A percentile compares a stretch with the other conserved stretches of the same genome.
phyloP scores from a whole-genome alignment of 1,140 invertebrate genomes.

The Aphelinus atriplicis region DNA sequence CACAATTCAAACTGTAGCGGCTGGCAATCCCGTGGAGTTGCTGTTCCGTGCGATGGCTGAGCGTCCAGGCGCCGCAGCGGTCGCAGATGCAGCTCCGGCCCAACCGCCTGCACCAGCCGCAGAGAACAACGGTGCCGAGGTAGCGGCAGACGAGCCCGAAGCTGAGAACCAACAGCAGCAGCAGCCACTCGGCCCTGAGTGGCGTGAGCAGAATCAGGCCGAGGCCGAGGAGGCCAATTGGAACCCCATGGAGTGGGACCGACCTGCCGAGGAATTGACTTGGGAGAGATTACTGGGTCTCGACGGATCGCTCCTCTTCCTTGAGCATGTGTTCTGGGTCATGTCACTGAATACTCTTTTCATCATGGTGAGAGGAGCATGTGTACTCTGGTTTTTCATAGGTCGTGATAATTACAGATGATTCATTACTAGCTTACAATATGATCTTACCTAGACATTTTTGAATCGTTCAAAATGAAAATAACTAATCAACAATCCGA shows the following conservation, averaged over 20 bases:
- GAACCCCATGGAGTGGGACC: conserved; percentile 98
- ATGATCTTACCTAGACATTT: no score
- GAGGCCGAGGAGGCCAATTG: conserved; percentile 90
- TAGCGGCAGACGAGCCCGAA: background rate
- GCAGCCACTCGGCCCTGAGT: conserved; percentile 55
- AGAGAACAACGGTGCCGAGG: background rate
- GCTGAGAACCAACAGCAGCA: conserved; percentile 26
- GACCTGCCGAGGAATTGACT: conserved; percentile 96
- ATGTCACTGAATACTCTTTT: conserved; percentile 97
- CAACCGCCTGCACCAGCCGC: background rate
- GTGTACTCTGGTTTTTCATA: no score
- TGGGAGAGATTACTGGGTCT: conserved; percentile 96
- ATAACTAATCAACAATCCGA: no score
- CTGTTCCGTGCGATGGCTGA: conserved; percentile 35
- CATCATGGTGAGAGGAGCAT: conserved; percentile 72
- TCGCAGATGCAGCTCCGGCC: conserved; percentile 44
- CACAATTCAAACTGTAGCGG: background rate
- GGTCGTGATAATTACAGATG: no score
- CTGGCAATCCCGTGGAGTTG: conserved; percentile 22
- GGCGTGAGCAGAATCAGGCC: conserved; percentile 67
- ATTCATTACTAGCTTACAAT: no score
- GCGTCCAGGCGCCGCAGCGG: conserved; percentile 33
- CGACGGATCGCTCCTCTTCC: conserved; percentile 95
- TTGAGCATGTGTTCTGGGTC: conserved; percentile 99
- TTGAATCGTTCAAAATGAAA: no score